Conservation (phyloP, 1,140 invertebrate genomes). For the Sogatella furcifera region DNA sequence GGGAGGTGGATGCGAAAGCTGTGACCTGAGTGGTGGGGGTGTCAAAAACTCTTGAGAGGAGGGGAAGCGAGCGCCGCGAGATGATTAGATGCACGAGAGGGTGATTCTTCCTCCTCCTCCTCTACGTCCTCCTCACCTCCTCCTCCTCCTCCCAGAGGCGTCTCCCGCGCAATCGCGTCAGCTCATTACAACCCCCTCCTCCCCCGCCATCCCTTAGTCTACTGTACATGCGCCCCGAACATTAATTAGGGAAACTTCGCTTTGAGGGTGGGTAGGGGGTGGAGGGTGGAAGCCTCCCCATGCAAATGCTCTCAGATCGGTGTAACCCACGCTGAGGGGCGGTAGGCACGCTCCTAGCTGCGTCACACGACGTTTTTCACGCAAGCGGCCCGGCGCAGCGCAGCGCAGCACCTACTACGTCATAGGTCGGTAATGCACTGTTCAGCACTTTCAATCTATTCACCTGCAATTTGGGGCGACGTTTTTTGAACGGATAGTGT, state of each 20-base stretch:
- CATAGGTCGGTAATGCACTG: too few species aligned
- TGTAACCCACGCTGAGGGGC: too few species aligned
- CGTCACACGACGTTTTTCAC: too few species aligned
- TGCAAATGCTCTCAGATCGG: neutral
- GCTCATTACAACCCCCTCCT: neutral
- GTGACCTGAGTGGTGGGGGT: neutral
- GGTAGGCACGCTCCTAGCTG: too few species aligned
- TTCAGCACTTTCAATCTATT: too few species aligned
- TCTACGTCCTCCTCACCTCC: neutral
- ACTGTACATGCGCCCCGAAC: neutral
- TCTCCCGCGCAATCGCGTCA: neutral
- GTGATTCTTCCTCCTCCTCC: neutral
- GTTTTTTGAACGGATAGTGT: too few species aligned
- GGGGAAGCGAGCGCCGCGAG: neutral
- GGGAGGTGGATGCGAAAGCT: neutral
- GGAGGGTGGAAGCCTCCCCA: neutral
- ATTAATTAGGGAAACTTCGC: neutral
- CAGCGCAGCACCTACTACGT: too few species aligned
- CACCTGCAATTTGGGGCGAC: too few species aligned
- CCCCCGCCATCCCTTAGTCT: too few species aligned
- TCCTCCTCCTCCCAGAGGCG: neutral
- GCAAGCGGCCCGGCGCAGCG: too few species aligned
- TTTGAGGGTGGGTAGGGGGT: too few species aligned
- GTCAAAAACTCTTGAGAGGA: neutral
- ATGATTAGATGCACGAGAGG: conserved; percentile 3